phyloP scores from a whole-genome alignment of 2,113 vertebrate genomes.

The Percopsis transmontana region DNA sequence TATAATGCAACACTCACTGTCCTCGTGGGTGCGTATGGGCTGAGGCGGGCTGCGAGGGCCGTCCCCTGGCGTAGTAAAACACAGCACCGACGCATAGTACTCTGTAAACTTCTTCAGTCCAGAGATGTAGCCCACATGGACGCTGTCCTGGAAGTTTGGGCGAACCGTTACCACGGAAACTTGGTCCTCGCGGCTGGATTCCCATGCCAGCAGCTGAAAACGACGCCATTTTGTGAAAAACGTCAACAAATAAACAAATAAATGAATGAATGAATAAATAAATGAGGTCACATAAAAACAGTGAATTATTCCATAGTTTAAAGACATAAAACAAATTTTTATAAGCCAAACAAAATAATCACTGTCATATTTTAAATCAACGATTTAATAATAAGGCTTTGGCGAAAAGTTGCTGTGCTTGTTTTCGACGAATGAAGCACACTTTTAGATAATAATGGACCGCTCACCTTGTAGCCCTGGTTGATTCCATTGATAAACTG shows the following conservation, averaged over 20 bases:
- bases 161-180: slow-evolving; percentile 86
- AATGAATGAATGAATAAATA: background rate
- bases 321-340: no score
- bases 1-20: slow-evolving; percentile 82
- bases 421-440: slow-evolving; percentile 52
- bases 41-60: slow-evolving; percentile 90
- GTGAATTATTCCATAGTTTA: background rate
- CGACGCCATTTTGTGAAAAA: background rate
- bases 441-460: slow-evolving; percentile 40
- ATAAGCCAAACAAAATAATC: background rate
- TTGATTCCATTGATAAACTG: slow-evolving; percentile 99
- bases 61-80: slow-evolving; percentile 96
- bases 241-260: slow-evolving; percentile 4
- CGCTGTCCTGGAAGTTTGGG: slow-evolving; percentile 95
- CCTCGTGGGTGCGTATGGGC: slow-evolving; percentile 91
- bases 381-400: background rate
- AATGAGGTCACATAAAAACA: background rate
- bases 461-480: slow-evolving; percentile 95
- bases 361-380: background rate
- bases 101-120: slow-evolving; percentile 92
- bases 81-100: slow-evolving; percentile 89
- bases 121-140: slow-evolving; percentile 87
- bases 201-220: slow-evolving; percentile 92
- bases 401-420: slow-evolving; percentile 14
- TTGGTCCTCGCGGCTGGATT: slow-evolving; percentile 84